Conservation (phyloP, 1,140 invertebrate genomes). For the Ladona fulva region DNA sequence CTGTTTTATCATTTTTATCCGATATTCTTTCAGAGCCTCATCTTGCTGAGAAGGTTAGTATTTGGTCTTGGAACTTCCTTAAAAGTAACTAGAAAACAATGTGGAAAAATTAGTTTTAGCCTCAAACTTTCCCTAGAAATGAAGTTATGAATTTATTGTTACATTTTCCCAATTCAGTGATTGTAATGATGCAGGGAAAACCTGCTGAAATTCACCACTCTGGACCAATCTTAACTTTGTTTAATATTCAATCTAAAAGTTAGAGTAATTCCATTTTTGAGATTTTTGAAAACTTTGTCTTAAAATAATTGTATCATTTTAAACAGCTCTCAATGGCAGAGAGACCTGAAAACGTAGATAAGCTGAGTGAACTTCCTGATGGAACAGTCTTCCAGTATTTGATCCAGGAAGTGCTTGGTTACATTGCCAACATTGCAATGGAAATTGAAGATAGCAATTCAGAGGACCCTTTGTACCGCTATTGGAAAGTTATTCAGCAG, state of each 20-base stretch:
- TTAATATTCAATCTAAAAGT: no score
- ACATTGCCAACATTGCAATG: conserved; percentile 53
- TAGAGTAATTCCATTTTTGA: neutral
- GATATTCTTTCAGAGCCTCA: conserved; percentile 51
- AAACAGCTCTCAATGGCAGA: conserved; percentile 37
- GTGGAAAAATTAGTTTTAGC: no score
- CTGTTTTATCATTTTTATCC: conserved; percentile 58
- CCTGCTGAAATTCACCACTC: no score
- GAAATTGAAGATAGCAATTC: conserved; percentile 39
- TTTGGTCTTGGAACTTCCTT: no score
- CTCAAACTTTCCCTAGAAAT: no score
- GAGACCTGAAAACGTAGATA: conserved; percentile 41
- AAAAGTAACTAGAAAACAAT: no score
- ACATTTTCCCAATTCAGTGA: no score
- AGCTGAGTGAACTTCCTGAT: conserved; percentile 23
- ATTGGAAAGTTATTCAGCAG: conserved; percentile 69
- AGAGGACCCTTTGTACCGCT: conserved; percentile 53
- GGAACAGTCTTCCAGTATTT: conserved; percentile 46
- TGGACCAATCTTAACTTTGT: no score
- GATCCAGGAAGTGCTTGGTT: conserved; percentile 55
- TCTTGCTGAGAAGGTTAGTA: conserved; percentile 52
- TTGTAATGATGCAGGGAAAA: no score
- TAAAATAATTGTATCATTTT: conserved; percentile 19
- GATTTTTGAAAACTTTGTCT: conserved; percentile 10
- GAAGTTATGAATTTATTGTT: no score